A percentile compares a stretch with the other conserved stretches of the same genome.
phyloP scores from a whole-genome alignment of 2,797 vertebrate genomes.

The Acanthopagrus latus region DNA sequence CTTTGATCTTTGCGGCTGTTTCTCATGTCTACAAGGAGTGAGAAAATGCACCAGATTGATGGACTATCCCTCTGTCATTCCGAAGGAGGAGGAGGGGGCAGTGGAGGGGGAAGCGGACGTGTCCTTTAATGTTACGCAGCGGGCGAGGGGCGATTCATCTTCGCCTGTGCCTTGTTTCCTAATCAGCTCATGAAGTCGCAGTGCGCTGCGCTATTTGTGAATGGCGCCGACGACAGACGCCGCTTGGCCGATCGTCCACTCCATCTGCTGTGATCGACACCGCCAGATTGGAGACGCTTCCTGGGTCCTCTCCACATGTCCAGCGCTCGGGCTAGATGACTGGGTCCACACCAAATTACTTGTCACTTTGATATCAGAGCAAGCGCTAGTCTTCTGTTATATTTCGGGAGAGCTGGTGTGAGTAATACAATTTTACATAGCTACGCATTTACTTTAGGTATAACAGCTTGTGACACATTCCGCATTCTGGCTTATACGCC shows the following conservation, averaged over 20 bases:
- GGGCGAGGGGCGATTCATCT: constrained; percentile 59
- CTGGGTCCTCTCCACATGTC: constrained; percentile 76
- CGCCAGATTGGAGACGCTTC: constrained; percentile 76
- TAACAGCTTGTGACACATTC: not conserved
- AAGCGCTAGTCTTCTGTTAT: constrained; percentile 41
- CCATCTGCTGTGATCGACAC: constrained; percentile 73
- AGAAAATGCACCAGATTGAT: constrained; percentile 24
- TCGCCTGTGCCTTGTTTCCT: constrained; percentile 60
- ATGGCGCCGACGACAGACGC: constrained; percentile 57
- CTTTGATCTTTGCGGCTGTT: constrained; percentile 64
- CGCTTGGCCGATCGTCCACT: constrained; percentile 63
- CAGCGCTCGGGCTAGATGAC: constrained; percentile 58
- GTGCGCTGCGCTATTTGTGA: constrained; percentile 61
- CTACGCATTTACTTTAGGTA: not conserved
- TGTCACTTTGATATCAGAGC: constrained; percentile 66
- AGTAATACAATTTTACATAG: not conserved
- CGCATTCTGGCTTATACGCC: not conserved
- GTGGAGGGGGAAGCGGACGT: constrained; percentile 42
- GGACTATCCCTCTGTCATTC: constrained; percentile 36
- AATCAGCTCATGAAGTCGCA: constrained; percentile 63
- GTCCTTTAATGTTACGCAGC: constrained; percentile 69
- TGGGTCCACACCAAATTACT: constrained; percentile 62
- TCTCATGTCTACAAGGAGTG: constrained; percentile 47
- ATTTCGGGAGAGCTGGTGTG: constrained; percentile 9
- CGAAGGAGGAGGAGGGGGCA: constrained; percentile 23